Evolutionary conservation across 2,113 vertebrate species (phyloP).

Genomic region (Paradoxurus hermaphroditus): DNA sequence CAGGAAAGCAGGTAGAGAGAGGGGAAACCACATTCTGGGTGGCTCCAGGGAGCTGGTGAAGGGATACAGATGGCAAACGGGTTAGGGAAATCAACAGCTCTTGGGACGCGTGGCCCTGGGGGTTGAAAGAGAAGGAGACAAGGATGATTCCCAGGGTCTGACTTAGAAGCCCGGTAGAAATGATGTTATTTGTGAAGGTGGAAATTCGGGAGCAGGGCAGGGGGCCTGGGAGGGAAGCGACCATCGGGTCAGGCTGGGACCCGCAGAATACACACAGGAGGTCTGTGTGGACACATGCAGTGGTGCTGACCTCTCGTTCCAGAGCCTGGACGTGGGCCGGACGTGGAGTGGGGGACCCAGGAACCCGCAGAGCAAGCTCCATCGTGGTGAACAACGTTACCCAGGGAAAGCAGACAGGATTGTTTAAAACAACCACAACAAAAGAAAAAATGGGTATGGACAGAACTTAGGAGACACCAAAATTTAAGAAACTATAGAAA

Average conservation of each 20-base stretch:
- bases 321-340: background rate
- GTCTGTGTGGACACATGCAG: background rate
- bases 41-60: background rate
- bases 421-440: background rate
- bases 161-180: background rate
- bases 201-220: background rate
- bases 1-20: background rate
- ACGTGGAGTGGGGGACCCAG: accelerated
- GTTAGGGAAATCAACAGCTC: background rate
- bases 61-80: too few relatives aligned
- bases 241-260: background rate
- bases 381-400: accelerated
- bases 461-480: background rate
- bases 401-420: background rate
- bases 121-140: background rate
- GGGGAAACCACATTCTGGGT: too few relatives aligned
- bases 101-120: accelerated
- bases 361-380: accelerated
- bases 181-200: background rate
- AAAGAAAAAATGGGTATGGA: background rate
- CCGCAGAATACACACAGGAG: accelerated
- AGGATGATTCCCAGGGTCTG: background rate
- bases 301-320: background rate
- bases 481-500: background rate
- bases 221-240: background rate